A percentile compares a stretch with the other conserved stretches of the same genome.
Conservation (phyloP, 2,113 vertebrate genomes). For the Rynchops niger region DNA sequence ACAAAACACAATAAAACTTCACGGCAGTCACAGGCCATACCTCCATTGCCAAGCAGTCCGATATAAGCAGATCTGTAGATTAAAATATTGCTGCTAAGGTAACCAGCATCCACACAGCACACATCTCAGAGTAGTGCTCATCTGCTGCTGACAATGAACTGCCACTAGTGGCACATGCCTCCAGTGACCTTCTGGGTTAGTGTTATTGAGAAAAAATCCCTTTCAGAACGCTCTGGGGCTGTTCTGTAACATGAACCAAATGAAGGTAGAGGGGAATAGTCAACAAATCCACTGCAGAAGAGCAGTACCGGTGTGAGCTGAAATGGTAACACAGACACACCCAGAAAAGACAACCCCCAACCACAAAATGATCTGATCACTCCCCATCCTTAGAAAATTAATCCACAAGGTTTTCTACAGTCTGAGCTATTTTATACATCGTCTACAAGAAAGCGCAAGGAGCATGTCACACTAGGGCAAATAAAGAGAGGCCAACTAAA, state of each 20-base stretch:
- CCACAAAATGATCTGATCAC: background rate
- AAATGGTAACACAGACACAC: background rate
- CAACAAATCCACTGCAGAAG: background rate
- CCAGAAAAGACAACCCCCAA: background rate
- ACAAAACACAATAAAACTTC: background rate
- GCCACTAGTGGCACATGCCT: background rate
- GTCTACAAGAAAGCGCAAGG: background rate
- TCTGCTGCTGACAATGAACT: background rate
- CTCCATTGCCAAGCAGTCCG: background rate
- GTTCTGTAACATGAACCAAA: fast-evolving
- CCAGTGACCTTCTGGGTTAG: background rate
- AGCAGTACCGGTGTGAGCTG: background rate
- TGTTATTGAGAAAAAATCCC: background rate
- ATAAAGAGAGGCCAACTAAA: background rate
- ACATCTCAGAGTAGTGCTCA: background rate
- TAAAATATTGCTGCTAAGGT: background rate
- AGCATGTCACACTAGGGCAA: background rate
- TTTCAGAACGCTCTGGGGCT: background rate
- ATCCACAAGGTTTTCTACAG: background rate
- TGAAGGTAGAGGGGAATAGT: background rate
- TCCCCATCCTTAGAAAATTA: background rate
- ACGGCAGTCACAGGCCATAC: fast-evolving
- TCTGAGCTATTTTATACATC: background rate
- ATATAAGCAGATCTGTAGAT: background rate
- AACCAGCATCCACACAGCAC: too few relatives aligned